These are phyloP conservation scores for Stigmatopora nigra DNA, from an alignment of 2,113 vertebrate species.

Conservation along the genomic window DNA sequence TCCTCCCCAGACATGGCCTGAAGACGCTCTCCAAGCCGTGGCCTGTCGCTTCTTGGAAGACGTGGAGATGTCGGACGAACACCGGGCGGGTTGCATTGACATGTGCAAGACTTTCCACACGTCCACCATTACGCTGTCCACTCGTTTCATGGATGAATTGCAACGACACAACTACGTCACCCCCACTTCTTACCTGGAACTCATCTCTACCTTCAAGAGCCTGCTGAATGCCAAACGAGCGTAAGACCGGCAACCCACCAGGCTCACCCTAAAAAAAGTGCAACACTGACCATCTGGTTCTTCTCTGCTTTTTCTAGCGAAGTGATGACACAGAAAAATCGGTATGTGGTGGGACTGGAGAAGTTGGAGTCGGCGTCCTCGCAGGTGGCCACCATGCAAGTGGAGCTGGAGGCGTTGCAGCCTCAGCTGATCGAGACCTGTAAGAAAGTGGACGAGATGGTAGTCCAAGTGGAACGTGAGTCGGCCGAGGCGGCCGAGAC, in stretches of 20 bases:
- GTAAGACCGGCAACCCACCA: conserved; percentile 66
- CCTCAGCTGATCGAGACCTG: conserved; percentile 80
- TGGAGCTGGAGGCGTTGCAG: conserved; percentile 80
- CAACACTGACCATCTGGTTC: not conserved
- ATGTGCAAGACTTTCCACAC: conserved; percentile 90
- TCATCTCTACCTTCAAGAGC: conserved; percentile 85
- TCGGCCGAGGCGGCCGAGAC: conserved; percentile 83
- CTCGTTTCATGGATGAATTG: conserved; percentile 72
- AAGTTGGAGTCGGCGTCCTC: conserved; percentile 80
- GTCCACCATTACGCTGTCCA: conserved; percentile 75
- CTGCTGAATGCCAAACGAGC: conserved; percentile 76
- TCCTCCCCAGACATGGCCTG: conserved; percentile 77
- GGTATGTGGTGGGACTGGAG: conserved; percentile 84
- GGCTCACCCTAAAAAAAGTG: no score
- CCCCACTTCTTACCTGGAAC: conserved; percentile 86
- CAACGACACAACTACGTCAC: conserved; percentile 88
- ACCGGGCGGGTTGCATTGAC: conserved; percentile 76
- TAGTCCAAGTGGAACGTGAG: conserved; percentile 78
- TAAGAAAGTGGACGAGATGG: conserved; percentile 81
- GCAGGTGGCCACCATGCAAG: conserved; percentile 82
- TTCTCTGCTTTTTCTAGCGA: conserved; percentile 59
- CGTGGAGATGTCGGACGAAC: conserved; percentile 78
- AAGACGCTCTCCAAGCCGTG: conserved; percentile 86
- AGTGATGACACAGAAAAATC: conserved; percentile 78
- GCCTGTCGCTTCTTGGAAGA: conserved; percentile 81